These are phyloP conservation scores for Numenius phaeopus DNA, from an alignment of 2,797 vertebrate genomes.

Conservation along the genomic window DNA sequence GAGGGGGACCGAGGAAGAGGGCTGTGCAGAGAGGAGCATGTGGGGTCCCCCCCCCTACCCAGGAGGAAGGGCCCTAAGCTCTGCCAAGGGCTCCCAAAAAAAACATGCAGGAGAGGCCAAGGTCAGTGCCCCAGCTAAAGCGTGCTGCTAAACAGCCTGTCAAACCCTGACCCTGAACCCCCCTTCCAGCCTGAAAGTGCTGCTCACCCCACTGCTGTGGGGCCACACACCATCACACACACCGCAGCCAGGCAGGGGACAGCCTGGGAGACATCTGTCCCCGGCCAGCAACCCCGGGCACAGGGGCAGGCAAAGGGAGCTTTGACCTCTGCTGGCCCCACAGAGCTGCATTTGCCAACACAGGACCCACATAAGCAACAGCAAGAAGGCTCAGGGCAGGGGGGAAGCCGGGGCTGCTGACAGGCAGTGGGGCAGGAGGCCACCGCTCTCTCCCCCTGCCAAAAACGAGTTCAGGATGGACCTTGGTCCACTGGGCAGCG, in stretches of 20 bases:
- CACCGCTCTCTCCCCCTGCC: background rate
- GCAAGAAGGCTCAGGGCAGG: background rate
- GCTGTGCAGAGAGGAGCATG: background rate
- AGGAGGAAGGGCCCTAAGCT: background rate
- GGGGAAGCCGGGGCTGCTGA: background rate
- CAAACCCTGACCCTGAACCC: background rate
- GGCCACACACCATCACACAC: rapidly evolving
- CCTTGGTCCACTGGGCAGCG: rapidly evolving
- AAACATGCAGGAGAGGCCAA: background rate
- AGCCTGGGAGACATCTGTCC: background rate
- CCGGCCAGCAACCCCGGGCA: background rate
- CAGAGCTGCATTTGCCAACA: background rate
- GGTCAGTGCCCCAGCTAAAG: background rate
- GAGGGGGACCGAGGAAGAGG: background rate
- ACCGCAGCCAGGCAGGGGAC: background rate
- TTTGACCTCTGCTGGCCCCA: rapidly evolving
- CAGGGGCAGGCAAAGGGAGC: background rate
- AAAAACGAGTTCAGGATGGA: background rate
- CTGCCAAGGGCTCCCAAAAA: background rate
- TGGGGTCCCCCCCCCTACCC: background rate
- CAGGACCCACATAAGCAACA: background rate
- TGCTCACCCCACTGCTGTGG: rapidly evolving
- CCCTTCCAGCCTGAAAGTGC: background rate
- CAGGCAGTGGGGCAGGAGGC: background rate
- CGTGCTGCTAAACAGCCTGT: background rate